Evolutionary conservation across 1,140 invertebrate genomes (phyloP).

Genomic region (Cherax quadricarinatus): DNA sequence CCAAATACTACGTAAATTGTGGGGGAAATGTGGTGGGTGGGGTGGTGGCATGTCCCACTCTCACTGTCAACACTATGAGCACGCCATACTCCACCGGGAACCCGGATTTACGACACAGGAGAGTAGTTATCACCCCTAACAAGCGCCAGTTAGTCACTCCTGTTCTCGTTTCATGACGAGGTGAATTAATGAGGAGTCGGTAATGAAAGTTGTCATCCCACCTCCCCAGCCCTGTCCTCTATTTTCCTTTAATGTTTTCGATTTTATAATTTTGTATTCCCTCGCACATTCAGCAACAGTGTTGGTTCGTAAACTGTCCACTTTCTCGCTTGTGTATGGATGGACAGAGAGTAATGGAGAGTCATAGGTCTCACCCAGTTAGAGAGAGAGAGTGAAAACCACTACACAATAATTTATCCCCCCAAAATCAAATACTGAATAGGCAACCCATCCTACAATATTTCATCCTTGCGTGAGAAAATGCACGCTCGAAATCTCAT

Average conservation of each 20-base stretch:
- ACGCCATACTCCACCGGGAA: background rate
- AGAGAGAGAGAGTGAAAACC: too few relatives aligned
- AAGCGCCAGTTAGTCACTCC: background rate
- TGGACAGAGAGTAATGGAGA: too few relatives aligned
- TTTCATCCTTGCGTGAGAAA: too few relatives aligned
- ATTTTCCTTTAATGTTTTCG: background rate
- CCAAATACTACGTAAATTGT: background rate
- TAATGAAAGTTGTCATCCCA: background rate
- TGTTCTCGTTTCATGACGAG: background rate
- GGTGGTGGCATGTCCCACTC: background rate
- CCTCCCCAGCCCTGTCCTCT: background rate
- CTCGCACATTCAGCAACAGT: too few relatives aligned
- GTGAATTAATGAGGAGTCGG: background rate
- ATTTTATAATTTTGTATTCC: too few relatives aligned
- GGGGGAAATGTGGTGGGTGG: background rate
- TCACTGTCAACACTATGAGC: background rate
- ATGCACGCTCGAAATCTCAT: too few relatives aligned
- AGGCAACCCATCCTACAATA: too few relatives aligned
- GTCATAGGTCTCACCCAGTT: too few relatives aligned
- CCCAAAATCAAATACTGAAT: too few relatives aligned
- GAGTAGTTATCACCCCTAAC: background rate
- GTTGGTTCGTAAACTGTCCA: too few relatives aligned
- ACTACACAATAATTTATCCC: too few relatives aligned
- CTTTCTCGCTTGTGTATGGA: too few relatives aligned
- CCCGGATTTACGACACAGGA: background rate